Base-by-base conservation (phyloP, 2,113 vertebrate genomes). In the Daphoenositta chrysoptera region DNA sequence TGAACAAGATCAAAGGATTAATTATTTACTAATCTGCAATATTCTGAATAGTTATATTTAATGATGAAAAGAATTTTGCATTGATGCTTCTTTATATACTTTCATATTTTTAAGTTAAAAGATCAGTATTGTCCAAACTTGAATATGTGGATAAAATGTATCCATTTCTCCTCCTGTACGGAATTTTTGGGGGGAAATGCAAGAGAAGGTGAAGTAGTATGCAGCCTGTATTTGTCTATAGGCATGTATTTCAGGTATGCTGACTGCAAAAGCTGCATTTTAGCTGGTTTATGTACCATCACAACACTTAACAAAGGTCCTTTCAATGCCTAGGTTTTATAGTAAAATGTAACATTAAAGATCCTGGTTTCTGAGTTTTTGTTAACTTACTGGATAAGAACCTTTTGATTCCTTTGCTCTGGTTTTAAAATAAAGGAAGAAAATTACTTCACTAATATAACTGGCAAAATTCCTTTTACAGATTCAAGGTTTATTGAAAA, bases 1-100 rank as follows among this genome's bases (percentile, higher is more conserved):
- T 85, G 76, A 97, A 85, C 42, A 70, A 94, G 93, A 94, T 82
- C 72, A 71, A 75, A 85, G 39, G 48, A 83, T 79, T 48, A 85
- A 83, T 95, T 96, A 88, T 95, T 91, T 93, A 93, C 95, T 93
- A 70, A 48, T 66, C 78, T 71, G 35, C 73, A 90, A 73, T 95
- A 87, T 85, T 96, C 65, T 58, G 56, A 95, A 90, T 79, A 86
- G 73, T 95, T 95, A 35, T 50, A 47, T 35, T 77, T 63, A 71
- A 70, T 72, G 66, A 83, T 85, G 72, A 93, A 56, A 90, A 83
- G 26, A 93, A 35, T 94, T 96, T 94, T 94, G 42, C 30, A 6
- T 79, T 48, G 50, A 48, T 93, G 75, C n/a, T 56, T 92, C 44
- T 91, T 95, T 96, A 66, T 48, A 35, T 76, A 50, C 44, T 71